phyloP scores from a whole-genome alignment of 2,888 invertebrate genomes.

The Zygothrica quintamaculata region DNA sequence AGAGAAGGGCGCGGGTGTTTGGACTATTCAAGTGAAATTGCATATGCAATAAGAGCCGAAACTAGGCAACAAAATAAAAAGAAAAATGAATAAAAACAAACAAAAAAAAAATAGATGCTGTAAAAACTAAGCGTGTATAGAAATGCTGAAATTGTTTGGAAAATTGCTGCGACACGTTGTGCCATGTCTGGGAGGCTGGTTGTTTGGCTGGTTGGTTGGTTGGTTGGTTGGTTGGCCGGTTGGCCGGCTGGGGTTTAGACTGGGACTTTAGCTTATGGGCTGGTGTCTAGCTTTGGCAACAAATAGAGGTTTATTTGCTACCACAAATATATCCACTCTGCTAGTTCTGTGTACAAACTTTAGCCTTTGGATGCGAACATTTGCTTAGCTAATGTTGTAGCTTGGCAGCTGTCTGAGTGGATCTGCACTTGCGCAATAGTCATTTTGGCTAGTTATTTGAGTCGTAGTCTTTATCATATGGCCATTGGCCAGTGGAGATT shows the following conservation, averaged over 20 bases:
- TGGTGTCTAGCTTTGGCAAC: constrained; percentile 25
- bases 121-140: constrained; percentile 58
- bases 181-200: constrained; percentile 48
- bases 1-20: constrained; percentile 9
- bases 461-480: constrained; percentile 7
- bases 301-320: constrained; percentile 43
- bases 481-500: constrained; percentile 53
- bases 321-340: constrained; percentile 43
- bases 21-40: constrained; percentile 61
- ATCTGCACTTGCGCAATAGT: constrained; percentile 59
- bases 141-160: constrained; percentile 74
- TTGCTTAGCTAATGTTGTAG: constrained; percentile 57
- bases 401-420: constrained; percentile 37
- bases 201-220: constrained; percentile 24
- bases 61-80: constrained; percentile 51
- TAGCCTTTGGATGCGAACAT: constrained; percentile 74
- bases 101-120: constrained; percentile 45
- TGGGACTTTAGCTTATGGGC: constrained; percentile 13
- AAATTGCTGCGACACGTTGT: constrained; percentile 76
- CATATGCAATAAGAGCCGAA: constrained; percentile 67
- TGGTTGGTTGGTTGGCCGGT: constrained; percentile 20
- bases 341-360: constrained; percentile 69
- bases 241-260: constrained; percentile 33
- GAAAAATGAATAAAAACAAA: constrained; percentile 19
- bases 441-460: constrained; percentile 23